Conservation (phyloP, 2,888 invertebrate genomes). For the Stenoptilia bipunctidactyla region DNA sequence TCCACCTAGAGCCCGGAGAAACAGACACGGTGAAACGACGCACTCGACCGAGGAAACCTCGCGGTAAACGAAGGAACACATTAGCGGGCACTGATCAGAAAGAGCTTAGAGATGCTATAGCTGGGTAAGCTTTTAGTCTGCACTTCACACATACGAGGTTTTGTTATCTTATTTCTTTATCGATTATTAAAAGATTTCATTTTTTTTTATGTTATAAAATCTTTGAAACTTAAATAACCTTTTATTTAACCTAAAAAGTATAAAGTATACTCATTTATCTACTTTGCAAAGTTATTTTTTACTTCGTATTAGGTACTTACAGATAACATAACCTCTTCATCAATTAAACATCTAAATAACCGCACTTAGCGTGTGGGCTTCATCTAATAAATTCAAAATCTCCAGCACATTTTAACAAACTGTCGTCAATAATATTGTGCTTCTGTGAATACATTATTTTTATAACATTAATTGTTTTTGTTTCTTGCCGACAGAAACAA, state of each 20-base stretch:
- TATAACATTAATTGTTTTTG: conserved; percentile 56
- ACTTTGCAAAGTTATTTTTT: no score
- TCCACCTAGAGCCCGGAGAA: conserved; percentile 70
- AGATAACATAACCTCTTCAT: conserved; percentile 53
- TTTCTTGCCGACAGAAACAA: conserved; percentile 20
- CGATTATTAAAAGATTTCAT: conserved; percentile 6
- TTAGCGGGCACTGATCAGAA: conserved; percentile 92
- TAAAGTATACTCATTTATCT: no score
- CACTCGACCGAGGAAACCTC: conserved; percentile 79
- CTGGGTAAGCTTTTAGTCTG: conserved; percentile 79
- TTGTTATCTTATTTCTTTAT: conserved; percentile 35
- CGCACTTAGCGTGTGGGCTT: conserved; percentile 56
- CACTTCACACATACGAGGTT: conserved; percentile 48
- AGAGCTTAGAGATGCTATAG: conserved; percentile 88
- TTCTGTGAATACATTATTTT: conserved; percentile 58
- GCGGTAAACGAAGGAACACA: conserved; percentile 90
- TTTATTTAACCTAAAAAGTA: no score
- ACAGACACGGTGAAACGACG: conserved; percentile 77
- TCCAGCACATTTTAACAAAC: conserved; percentile 57
- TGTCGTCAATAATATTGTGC: conserved; percentile 56
- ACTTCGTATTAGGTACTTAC: no score
- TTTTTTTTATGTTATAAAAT: neutral
- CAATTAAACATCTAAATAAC: conserved; percentile 44
- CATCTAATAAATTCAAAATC: conserved; percentile 38
- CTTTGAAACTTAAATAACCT: no score